These are phyloP conservation scores for Strix aluco DNA, from an alignment of 2,113 vertebrate genomes.

Conservation along the genomic window DNA sequence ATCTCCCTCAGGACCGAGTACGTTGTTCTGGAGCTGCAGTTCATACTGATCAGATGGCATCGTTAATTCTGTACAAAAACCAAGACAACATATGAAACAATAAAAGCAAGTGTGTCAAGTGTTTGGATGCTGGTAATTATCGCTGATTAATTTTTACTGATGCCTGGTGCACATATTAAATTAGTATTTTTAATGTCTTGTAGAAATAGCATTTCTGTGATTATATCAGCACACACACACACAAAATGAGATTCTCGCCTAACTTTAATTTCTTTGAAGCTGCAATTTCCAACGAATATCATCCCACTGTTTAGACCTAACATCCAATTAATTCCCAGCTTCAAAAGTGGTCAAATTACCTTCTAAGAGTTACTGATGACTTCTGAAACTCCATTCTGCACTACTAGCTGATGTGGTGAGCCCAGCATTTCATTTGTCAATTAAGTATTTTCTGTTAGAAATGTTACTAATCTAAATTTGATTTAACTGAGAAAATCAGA, in stretches of 20 bases:
- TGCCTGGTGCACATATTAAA: not conserved
- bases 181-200: not conserved
- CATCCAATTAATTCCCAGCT: not conserved
- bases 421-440: not conserved
- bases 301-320: not conserved
- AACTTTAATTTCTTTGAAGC: not conserved
- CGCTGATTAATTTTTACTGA: not conserved
- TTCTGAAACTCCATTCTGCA: not conserved
- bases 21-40: slow-evolving; percentile 87
- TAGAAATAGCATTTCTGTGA: not conserved
- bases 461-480: not conserved
- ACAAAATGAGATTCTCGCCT: not conserved
- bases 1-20: slow-evolving; percentile 70
- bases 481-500: not conserved
- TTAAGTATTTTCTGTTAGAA: not conserved
- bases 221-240: not conserved
- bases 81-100: not conserved
- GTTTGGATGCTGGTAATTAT: not conserved
- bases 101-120: not conserved
- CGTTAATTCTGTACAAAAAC: slow-evolving; percentile 75
- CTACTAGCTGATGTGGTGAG: not conserved
- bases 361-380: not conserved
- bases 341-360: not conserved
- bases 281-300: not conserved
- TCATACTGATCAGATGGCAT: slow-evolving; percentile 95